These are phyloP conservation scores for Nomada ferruginata DNA, from an alignment of 2,888 invertebrate genomes.

Conservation along the genomic window DNA sequence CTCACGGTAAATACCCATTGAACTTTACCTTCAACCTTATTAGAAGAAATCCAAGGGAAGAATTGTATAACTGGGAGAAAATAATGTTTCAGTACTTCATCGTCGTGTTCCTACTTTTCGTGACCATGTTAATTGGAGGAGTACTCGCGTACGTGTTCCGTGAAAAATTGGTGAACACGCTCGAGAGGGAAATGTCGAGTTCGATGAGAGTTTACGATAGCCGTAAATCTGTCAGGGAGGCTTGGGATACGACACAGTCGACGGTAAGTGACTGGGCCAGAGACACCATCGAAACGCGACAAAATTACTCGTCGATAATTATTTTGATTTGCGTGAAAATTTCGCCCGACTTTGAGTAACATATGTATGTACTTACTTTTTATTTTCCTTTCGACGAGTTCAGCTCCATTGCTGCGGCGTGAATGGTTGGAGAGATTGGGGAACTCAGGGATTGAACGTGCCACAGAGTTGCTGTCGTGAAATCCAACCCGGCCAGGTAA, in stretches of 20 bases:
- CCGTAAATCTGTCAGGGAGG: slow-evolving; percentile 89
- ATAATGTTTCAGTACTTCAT: slow-evolving; percentile 91
- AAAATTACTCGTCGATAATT: background rate
- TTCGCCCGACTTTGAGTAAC: background rate
- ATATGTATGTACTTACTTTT: background rate
- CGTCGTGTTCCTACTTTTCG: slow-evolving; percentile 93
- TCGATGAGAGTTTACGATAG: slow-evolving; percentile 91
- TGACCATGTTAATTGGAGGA: slow-evolving; percentile 95
- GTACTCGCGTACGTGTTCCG: slow-evolving; percentile 96
- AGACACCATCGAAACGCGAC: background rate
- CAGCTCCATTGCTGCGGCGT: slow-evolving; percentile 94
- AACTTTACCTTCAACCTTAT: background rate
- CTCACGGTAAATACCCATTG: slow-evolving; percentile 88
- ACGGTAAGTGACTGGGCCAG: slow-evolving; percentile 81
- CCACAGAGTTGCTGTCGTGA: slow-evolving; percentile 91
- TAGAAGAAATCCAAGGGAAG: background rate
- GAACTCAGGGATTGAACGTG: slow-evolving; percentile 85
- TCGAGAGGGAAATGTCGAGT: slow-evolving; percentile 92
- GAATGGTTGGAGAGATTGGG: slow-evolving; percentile 91
- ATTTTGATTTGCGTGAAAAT: background rate
- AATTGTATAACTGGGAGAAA: background rate
- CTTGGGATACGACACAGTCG: slow-evolving; percentile 95
- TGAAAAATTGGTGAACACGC: slow-evolving; percentile 90
- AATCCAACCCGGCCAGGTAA: slow-evolving; percentile 86
- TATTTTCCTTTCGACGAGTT: slow-evolving; percentile 67